Conservation (phyloP, 2,797 vertebrate genomes). For the Sebastiscus albofasciatus region DNA sequence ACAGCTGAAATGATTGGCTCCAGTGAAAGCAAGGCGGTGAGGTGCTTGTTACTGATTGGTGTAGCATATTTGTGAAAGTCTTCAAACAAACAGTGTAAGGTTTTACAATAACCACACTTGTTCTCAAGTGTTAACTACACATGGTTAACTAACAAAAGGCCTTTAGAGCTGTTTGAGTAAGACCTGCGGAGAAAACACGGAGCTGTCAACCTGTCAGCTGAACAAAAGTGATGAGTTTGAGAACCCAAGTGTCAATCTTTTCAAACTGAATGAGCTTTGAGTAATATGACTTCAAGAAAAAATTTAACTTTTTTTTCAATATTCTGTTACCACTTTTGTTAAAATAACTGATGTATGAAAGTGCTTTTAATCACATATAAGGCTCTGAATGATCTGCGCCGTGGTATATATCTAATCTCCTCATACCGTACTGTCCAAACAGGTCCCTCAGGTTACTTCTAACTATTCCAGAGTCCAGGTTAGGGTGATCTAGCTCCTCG, state of each 20-base stretch:
- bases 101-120: background rate
- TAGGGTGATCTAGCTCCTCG: no score
- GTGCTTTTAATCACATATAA: no score
- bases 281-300: background rate
- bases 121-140: background rate
- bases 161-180: background rate
- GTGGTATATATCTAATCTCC: no score
- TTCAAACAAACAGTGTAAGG: background rate
- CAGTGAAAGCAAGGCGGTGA: background rate
- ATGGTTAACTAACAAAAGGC: background rate
- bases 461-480: no score
- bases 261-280: background rate
- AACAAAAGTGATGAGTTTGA: background rate
- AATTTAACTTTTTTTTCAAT: rapidly evolving
- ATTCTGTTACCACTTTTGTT: background rate
- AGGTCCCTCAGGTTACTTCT: no score
- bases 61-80: background rate
- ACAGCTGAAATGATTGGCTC: background rate
- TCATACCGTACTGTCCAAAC: no score
- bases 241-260: background rate
- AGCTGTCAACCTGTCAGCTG: background rate
- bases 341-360: background rate
- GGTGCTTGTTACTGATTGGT: background rate
- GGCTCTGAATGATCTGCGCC: no score
- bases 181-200: background rate